Evolutionary conservation across 2,797 vertebrate genomes (phyloP).

Genomic region (Apogon talboti): DNA sequence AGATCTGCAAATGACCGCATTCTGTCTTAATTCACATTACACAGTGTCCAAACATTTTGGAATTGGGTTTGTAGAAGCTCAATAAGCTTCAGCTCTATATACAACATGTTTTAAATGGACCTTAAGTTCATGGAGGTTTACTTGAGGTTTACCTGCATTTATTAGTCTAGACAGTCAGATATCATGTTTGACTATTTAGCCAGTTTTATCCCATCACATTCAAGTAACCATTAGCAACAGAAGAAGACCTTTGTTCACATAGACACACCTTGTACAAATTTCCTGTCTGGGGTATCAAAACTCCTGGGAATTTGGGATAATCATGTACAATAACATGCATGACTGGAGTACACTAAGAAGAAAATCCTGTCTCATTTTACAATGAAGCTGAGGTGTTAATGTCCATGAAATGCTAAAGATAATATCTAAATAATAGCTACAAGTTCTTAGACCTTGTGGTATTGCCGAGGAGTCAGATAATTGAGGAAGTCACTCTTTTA

Average conservation of each 20-base stretch:
- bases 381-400: not conserved
- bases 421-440: not conserved
- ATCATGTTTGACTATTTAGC: conserved; percentile 17
- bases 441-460: not conserved
- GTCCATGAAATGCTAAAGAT: too few species aligned
- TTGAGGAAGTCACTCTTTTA: not conserved
- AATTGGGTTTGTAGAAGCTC: too few species aligned
- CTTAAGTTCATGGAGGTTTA: too few species aligned
- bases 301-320: not conserved
- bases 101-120: too few species aligned
- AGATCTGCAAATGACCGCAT: too few species aligned
- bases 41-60: too few species aligned
- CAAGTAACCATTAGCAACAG: conserved; percentile 39
- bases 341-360: not conserved
- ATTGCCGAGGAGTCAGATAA: not conserved
- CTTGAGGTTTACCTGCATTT: conserved; percentile 22
- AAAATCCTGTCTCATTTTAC: not conserved
- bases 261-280: conserved; percentile 9
- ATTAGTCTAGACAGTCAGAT: conserved; percentile 21
- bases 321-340: conserved; percentile 4
- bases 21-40: too few species aligned
- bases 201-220: conserved; percentile 33
- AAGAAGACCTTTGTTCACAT: conserved; percentile 5
- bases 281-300: conserved; percentile 11
- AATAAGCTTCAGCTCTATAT: too few species aligned